Evolutionary conservation across 2,797 vertebrate genomes (phyloP), one percentile per base, ranked within the genome.

Genomic region (Chrysocyon brachyurus): DNA sequence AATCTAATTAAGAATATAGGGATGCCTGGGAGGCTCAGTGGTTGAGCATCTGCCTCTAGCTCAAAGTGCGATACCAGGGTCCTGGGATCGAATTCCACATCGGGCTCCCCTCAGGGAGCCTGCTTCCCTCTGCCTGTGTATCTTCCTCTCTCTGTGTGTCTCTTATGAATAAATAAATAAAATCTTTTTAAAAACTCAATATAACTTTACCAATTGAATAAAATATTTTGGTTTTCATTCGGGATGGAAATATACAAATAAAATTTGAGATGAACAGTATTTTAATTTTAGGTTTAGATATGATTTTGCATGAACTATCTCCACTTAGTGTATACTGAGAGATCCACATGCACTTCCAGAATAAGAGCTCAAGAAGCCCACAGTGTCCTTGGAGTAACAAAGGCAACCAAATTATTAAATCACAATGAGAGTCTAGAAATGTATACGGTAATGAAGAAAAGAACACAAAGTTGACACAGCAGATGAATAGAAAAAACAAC

Each of bases 171-270:
- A 46, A 46, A 46, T 46, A 46, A 46, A 46, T 46, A 46, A 46
- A 46, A 46, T 46, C 6, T 46, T 46, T 46, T 46, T 46, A 46
- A 46, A 90, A 22, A 31, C 6, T 66, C 49, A 92, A 83, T 56
- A 75, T 83, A 70, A 96, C 54, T 36, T 90, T 66, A 49, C 26
- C 22, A 90, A 49, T 22, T 84, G 84, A 89, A 36, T 73, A n/a
- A 8, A 59, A 17, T 66, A 82, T n/a, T 88, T 75, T 15, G 0
- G 21, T 73, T 93, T 94, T 64, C 52, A 31, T 49, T 2, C 3
- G 1, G 72, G 36, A 82, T 72, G 5, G 1, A 73, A 94, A 92
- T 54, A 82, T 6, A 36, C 36, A 52, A 91, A 77, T 75, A 91
- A 75, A 85, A 33, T 36, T 49, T 16, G 31, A 21, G 40, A 56